phyloP scores from a whole-genome alignment of 2,113 vertebrate species.

The Erpornis zantholeuca region DNA sequence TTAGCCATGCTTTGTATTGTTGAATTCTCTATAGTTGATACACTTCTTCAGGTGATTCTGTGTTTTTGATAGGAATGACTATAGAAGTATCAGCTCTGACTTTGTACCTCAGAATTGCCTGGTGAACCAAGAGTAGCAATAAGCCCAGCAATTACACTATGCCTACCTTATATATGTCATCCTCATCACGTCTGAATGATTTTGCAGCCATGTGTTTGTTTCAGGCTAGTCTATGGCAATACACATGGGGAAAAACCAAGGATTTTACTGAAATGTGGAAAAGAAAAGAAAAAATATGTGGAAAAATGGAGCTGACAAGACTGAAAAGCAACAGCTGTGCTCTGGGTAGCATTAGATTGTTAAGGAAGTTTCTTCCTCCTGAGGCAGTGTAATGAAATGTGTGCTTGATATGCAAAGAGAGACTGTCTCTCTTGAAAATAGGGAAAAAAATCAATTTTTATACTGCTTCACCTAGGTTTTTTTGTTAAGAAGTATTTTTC shows the following conservation, averaged over 20 bases:
- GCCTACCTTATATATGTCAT: no score
- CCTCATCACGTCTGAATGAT: not conserved
- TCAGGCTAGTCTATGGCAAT: not conserved
- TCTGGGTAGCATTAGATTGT: not conserved
- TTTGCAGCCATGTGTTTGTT: not conserved
- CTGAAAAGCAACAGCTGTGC: not conserved
- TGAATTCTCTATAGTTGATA: not conserved
- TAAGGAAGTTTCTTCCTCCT: not conserved
- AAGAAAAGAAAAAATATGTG: not conserved
- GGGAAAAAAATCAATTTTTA: not conserved
- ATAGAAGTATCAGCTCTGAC: not conserved
- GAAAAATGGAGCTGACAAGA: not conserved
- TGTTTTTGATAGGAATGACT: not conserved
- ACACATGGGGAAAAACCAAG: not conserved
- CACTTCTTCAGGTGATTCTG: not conserved
- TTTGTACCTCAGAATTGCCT: not conserved
- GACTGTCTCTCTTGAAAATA: not conserved
- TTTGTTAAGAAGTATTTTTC: not conserved
- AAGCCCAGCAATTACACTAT: not conserved
- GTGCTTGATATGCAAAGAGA: not conserved
- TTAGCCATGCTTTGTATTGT: not conserved
- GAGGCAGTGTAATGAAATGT: not conserved
- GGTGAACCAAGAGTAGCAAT: not conserved
- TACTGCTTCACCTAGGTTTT: not conserved
- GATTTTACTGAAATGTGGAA: not conserved